Evolutionary conservation across 2,797 vertebrate species (phyloP).

Genomic region (Pangasius krempfi): DNA sequence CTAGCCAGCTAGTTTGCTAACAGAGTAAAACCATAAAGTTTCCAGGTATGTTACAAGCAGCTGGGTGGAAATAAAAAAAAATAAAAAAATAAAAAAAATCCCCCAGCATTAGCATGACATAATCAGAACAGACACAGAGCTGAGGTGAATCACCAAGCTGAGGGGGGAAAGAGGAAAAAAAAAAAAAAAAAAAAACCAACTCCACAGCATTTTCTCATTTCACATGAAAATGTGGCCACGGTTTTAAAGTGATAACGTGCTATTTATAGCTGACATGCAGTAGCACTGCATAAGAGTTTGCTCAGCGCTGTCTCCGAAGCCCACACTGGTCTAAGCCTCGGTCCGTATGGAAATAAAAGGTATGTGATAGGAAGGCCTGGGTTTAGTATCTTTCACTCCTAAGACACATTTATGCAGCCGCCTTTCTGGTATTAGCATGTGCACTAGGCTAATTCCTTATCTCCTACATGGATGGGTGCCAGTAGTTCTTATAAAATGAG

Average conservation of each 20-base stretch:
- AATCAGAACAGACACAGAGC: slow-evolving; percentile 62
- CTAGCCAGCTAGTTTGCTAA: neutral
- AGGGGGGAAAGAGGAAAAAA: too few species aligned
- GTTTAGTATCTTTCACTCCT: slow-evolving; percentile 57
- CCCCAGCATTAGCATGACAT: slow-evolving; percentile 63
- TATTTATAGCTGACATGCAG: slow-evolving; percentile 44
- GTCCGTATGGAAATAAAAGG: slow-evolving; percentile 13
- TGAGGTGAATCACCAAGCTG: slow-evolving; percentile 55
- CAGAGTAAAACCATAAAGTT: neutral
- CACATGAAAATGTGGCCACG: slow-evolving; percentile 28
- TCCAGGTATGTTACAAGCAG: neutral
- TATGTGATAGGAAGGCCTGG: slow-evolving; percentile 36
- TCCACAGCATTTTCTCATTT: slow-evolving; percentile 47
- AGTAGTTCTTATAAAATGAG: neutral
- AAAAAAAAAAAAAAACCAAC: slow-evolving; percentile 2
- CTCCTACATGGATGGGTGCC: neutral
- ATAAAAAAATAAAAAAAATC: too few species aligned
- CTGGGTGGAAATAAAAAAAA: neutral
- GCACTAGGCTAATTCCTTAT: neutral
- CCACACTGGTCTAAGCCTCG: neutral
- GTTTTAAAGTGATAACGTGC: slow-evolving; percentile 50
- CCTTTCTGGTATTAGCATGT: slow-evolving; percentile 44
- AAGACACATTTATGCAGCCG: slow-evolving; percentile 63
- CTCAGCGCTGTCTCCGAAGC: slow-evolving; percentile 15
- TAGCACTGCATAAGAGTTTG: slow-evolving; percentile 35